Base-by-base conservation (phyloP, 1,140 invertebrate species). In the Metopolophium dirhodum region DNA sequence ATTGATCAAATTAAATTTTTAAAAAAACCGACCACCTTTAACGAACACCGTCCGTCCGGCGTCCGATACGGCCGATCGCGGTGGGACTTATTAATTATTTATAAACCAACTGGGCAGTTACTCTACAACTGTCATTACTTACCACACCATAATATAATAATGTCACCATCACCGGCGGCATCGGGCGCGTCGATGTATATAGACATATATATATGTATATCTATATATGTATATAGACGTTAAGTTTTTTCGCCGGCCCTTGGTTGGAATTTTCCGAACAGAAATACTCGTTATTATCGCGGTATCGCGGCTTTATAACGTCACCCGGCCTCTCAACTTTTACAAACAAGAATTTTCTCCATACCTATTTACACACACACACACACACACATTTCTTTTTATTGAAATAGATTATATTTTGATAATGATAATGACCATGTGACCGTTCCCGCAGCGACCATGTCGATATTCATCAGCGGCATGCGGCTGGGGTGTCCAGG, bases 291-390 rank as follows among this genome's bases (percentile, higher is more conserved):
- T 68, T n/a, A n/a, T n/a, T n/a, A n/a, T n/a, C n/a, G 20, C 7
- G 41, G 57, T 77, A 45, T 45, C 47, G n/a, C 8, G n/a, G 41
- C 57, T 77, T 91, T 91, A 37, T 37, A 77, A 77, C 30, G 26
- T 77, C 35, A 7, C 22, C n/a, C 87, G 87, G 26, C 37, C 51
- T 51, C 49, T 41, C 26, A 47, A 61, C 54, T 91, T 91, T 91
- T 91, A 26, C 41, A 61, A n/a, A 91, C 61, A 77, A 91, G 90
- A 91, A 91, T 91, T 91, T 77, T 20, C 45, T 47, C 20, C 9
- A 54, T 45, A 37, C 35, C 11, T 0, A 51, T 18, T 18, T 23
- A 22, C 54, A 1, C 22, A 26, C 54, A 7, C 7, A 26, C n/a
- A n/a, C n/a, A n/a, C n/a, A n/a, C n/a, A n/a, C n/a, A n/a, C n/a